Percentiles rank a stretch among this genome's conserved stretches.
These are phyloP conservation scores for Mungos mungo DNA, from an alignment of 2,113 vertebrate genomes.

Conservation along the genomic window DNA sequence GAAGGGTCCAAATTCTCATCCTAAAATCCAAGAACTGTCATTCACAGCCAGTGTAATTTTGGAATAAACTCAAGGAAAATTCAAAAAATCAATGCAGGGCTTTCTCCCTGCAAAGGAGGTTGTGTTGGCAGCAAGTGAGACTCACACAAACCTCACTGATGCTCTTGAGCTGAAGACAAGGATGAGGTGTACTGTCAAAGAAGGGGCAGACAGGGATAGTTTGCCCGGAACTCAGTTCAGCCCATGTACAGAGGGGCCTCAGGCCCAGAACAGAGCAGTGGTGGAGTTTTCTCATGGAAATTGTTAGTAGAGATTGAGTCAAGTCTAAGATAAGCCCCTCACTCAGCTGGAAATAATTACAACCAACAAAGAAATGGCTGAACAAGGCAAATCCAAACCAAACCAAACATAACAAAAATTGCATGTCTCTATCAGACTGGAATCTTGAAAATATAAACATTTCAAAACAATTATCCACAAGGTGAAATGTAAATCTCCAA, in stretches of 20 bases:
- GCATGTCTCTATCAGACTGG: neutral
- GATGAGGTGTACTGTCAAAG: fast-evolving
- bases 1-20: neutral
- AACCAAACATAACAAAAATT: neutral
- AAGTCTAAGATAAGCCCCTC: neutral
- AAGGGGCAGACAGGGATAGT: fast-evolving
- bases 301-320: neutral
- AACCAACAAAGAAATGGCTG: neutral
- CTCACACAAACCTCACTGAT: neutral
- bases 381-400: neutral
- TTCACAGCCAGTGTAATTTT: neutral
- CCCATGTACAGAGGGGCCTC: fast-evolving
- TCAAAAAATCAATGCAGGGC: neutral
- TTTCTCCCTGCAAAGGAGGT: neutral
- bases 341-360: neutral
- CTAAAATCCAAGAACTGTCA: neutral
- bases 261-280: neutral
- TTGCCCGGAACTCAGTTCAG: neutral
- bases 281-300: neutral
- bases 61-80: neutral
- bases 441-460: neutral
- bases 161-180: neutral
- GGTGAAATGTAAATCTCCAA: neutral
- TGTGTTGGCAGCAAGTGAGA: neutral
- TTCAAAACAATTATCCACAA: neutral